Conservation (phyloP, 2,113 vertebrate species). For the Callopanchax toddi region DNA sequence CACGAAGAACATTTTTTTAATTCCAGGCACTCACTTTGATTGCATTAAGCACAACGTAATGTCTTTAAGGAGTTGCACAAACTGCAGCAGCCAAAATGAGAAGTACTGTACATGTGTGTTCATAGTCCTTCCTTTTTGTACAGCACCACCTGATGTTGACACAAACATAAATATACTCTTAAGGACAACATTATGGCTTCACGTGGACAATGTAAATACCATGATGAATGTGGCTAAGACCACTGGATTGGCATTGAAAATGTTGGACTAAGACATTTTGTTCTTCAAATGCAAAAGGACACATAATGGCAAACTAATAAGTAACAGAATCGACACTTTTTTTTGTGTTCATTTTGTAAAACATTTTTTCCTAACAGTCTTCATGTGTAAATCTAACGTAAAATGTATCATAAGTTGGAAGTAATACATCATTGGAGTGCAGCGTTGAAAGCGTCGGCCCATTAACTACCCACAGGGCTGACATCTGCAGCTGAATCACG, state of each 20-base stretch:
- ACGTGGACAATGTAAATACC: constrained; percentile 67
- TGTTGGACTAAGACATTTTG: constrained; percentile 65
- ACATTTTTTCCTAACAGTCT: constrained; percentile 70
- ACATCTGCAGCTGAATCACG: constrained; percentile 82
- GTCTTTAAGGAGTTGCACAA: constrained; percentile 85
- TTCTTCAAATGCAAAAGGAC: constrained; percentile 80
- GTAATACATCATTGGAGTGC: constrained; percentile 75
- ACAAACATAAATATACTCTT: constrained; percentile 62
- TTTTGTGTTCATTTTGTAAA: constrained; percentile 47
- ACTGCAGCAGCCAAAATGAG: constrained; percentile 84
- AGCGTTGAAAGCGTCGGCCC: constrained; percentile 75
- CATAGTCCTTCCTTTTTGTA: constrained; percentile 73
- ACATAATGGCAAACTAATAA: constrained; percentile 74
- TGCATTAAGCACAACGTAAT: constrained; percentile 86
- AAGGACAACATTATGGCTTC: constrained; percentile 70
- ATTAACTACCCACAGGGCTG: constrained; percentile 75
- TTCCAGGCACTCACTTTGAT: constrained; percentile 88
- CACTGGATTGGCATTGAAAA: constrained; percentile 67
- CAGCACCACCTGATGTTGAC: constrained; percentile 74
- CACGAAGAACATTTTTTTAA: constrained; percentile 74
- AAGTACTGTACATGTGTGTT: constrained; percentile 73
- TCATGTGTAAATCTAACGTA: constrained; percentile 59
- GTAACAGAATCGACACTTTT: constrained; percentile 39
- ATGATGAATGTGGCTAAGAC: constrained; percentile 63
- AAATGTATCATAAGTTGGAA: constrained; percentile 66